A percentile compares a stretch with the other conserved stretches of the same genome.
Evolutionary conservation across 2,797 vertebrate species (phyloP).

Genomic region (Pipistrellus kuhlii): DNA sequence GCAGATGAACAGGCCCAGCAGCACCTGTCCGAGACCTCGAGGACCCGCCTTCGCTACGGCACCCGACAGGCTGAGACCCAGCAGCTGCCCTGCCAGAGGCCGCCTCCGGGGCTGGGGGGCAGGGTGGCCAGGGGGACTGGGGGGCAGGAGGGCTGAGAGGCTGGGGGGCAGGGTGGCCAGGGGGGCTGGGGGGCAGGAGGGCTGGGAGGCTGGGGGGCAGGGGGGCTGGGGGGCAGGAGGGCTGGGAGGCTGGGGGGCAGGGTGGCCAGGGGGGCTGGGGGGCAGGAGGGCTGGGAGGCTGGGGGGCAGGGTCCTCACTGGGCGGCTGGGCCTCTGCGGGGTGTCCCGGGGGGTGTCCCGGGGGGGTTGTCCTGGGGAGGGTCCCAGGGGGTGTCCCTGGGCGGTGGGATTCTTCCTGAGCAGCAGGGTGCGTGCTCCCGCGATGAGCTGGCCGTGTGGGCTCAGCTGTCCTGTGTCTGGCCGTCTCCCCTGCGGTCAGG

Average conservation of each 20-base stretch:
- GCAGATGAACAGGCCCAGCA: background rate
- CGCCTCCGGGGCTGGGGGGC: background rate
- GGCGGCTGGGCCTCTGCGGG: background rate
- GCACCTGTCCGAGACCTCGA: background rate
- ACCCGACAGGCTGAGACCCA: background rate
- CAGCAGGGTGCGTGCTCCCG: background rate
- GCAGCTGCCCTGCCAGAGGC: background rate
- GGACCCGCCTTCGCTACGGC: background rate
- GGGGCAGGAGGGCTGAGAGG: no score
- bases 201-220: no score
- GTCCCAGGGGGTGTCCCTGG: background rate
- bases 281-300: background rate
- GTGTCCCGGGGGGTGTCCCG: background rate
- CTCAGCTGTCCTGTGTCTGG: conserved; percentile 46
- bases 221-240: no score
- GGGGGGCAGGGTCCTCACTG: background rate
- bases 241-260: no score
- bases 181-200: no score
- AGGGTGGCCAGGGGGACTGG: no score
- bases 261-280: no score
- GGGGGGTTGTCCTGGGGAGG: background rate
- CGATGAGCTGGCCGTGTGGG: conserved; percentile 29
- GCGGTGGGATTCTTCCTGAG: background rate
- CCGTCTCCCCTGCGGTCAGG: conserved; percentile 47
- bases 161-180: no score